These are phyloP conservation scores for Chrysodeixis includens DNA, from an alignment of 2,888 invertebrate genomes.

Conservation along the genomic window DNA sequence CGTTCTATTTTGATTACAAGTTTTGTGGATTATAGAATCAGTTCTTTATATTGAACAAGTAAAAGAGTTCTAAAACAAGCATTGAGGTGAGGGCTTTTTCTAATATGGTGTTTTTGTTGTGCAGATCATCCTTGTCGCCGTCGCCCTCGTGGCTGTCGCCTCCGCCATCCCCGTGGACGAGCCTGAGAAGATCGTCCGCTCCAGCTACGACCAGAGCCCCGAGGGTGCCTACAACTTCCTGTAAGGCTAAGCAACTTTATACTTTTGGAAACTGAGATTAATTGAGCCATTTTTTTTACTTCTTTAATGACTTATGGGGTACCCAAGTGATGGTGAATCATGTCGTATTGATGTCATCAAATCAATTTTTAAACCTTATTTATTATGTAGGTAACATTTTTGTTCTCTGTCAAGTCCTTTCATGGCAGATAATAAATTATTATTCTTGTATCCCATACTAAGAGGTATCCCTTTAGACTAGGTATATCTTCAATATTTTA, in stretches of 20 bases:
- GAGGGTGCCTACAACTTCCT: conserved; percentile 17
- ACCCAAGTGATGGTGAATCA: no score
- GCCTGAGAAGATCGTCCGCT: conserved; percentile 4
- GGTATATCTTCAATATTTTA: no score
- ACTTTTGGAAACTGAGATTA: background rate
- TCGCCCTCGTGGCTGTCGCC: conserved; percentile 54
- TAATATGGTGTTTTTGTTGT: conserved; percentile 8
- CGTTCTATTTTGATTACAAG: conserved; percentile 13
- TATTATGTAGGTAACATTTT: no score
- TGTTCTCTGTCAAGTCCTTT: no score
- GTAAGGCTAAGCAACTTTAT: conserved; percentile 18
- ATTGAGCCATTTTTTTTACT: conserved; percentile 48
- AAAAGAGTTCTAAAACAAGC: background rate
- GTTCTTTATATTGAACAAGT: background rate
- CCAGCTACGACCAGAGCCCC: background rate
- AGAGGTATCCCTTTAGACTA: no score
- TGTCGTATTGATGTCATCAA: no score
- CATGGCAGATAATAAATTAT: no score
- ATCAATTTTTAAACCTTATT: no score
- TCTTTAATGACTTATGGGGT: background rate
- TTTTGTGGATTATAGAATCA: background rate
- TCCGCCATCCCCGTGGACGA: conserved; percentile 28
- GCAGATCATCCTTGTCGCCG: conserved; percentile 47
- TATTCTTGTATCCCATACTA: no score
- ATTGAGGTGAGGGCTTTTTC: background rate